Evolutionary conservation across 2,797 vertebrate genomes (phyloP), one percentile per base, ranked within the genome.

Genomic region (Hydrocynus forskahlii): DNA sequence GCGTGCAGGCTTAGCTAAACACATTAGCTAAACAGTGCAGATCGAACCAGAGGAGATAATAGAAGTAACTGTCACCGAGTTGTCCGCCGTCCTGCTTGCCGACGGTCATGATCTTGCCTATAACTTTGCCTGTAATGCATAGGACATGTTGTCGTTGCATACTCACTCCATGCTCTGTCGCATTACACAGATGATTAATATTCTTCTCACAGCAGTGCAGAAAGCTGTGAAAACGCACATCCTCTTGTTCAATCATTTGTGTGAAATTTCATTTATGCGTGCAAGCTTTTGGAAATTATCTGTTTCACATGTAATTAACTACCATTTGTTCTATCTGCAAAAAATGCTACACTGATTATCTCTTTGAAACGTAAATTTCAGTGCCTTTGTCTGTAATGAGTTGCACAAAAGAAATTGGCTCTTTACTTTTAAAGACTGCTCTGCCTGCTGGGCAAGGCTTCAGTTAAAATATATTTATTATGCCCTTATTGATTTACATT

Each of bases 401-500:
- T 83, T 81, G 76, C 57, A 77, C 69, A 78, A 84, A 80, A 75
- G 69, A 75, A 69, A 75, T 74, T 75, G 69, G 45, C 80, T 76
- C 7, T 59, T 38, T 67, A 83, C 73, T 87, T 72, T 81, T 75
- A 38, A 81, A n/a, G 69, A 64, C 70, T 77, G 70, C 70, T 40
- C 38, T 79, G 74, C 59, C 80, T 73, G 70, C 54, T 57, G 80
- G 77, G 68, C 57, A 64, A 38, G 50, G 80, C 50, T 63, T 55
- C 21, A 52, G n/a, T 69, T 67, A 82, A 35, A 84, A 83, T 75
- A 64, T 82, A 82, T 85, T 83, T 83, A 86, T 86, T 86, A 79
- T 80, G 72, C 70, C 54, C 73, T 82, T 73, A 85, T 89, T 85
- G 83, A 88, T 86, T 88, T 83, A 75, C 78, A 81, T 81, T 81